phyloP scores from a whole-genome alignment of 2,888 invertebrate genomes.

The Lepidonotus clava region DNA sequence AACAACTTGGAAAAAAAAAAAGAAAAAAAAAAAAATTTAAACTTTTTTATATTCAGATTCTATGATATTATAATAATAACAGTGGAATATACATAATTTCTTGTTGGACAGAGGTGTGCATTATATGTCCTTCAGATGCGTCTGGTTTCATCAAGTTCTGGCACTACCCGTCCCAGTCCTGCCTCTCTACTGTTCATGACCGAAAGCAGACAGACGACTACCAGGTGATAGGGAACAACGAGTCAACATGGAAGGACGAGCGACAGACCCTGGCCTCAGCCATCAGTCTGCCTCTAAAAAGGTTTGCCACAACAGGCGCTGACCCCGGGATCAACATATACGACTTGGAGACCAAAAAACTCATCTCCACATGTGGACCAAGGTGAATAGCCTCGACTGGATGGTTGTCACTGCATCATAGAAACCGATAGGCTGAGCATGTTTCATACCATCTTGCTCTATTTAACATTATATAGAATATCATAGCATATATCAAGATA shows the following conservation, averaged over 20 bases:
- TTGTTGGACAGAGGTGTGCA: no score
- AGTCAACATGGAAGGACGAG: conserved; percentile 55
- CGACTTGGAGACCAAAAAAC: conserved; percentile 75
- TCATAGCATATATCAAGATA: no score
- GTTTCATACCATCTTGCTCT: no score
- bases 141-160: conserved; percentile 79
- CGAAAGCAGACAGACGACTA: conserved; percentile 65
- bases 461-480: no score
- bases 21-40: no score
- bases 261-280: conserved; percentile 73
- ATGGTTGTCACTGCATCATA: no score
- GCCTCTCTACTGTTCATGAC: conserved; percentile 74
- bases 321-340: conserved; percentile 76
- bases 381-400: no score
- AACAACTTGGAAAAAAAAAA: no score
- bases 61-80: no score
- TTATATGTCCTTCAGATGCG: conserved; percentile 78
- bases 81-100: no score
- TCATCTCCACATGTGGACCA: conserved; percentile 73
- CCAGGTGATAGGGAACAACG: conserved; percentile 71
- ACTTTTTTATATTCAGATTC: no score
- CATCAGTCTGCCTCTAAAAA: conserved; percentile 71
- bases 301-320: conserved; percentile 76
- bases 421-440: no score
- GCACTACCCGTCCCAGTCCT: conserved; percentile 77